Percentiles rank a stretch among this genome's conserved stretches.
These are phyloP conservation scores for Schizotus pectinicornis DNA, from an alignment of 2,888 invertebrate genomes.

Conservation along the genomic window DNA sequence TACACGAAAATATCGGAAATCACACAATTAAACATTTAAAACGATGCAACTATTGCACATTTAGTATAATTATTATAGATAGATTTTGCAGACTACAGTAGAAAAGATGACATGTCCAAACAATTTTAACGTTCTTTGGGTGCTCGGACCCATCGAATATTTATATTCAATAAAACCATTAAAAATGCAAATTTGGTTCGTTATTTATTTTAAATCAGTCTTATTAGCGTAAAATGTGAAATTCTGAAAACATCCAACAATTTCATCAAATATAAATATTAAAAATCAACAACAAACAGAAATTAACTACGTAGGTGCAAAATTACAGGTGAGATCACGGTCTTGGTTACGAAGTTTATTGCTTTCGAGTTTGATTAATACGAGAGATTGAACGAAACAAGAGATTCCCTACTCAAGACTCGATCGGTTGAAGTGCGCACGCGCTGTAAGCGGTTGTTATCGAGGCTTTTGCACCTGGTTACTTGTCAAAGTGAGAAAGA, in stretches of 20 bases:
- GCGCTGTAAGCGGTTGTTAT: neutral
- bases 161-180: slow-evolving; percentile 25
- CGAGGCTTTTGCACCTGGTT: neutral
- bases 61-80: slow-evolving; percentile 21
- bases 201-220: slow-evolving; percentile 32
- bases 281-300: slow-evolving; percentile 9
- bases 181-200: slow-evolving; percentile 35
- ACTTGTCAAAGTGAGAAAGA: neutral
- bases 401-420: neutral
- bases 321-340: no score
- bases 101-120: slow-evolving; percentile 1
- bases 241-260: slow-evolving; percentile 23
- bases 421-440: neutral
- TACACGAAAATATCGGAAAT: slow-evolving; percentile 23
- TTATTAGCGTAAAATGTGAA: slow-evolving; percentile 27
- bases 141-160: slow-evolving; percentile 13
- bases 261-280: slow-evolving; percentile 24
- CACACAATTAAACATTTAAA: slow-evolving; percentile 27
- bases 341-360: no score
- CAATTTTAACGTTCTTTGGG: neutral
- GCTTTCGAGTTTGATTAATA: no score
- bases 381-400: neutral
- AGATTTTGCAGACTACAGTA: slow-evolving; percentile 11
- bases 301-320: neutral
- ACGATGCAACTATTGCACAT: slow-evolving; percentile 29